A percentile compares a stretch with the other conserved stretches of the same genome.
Evolutionary conservation across 2,797 vertebrate genomes (phyloP).

Genomic region (Rhinophrynus dorsalis): DNA sequence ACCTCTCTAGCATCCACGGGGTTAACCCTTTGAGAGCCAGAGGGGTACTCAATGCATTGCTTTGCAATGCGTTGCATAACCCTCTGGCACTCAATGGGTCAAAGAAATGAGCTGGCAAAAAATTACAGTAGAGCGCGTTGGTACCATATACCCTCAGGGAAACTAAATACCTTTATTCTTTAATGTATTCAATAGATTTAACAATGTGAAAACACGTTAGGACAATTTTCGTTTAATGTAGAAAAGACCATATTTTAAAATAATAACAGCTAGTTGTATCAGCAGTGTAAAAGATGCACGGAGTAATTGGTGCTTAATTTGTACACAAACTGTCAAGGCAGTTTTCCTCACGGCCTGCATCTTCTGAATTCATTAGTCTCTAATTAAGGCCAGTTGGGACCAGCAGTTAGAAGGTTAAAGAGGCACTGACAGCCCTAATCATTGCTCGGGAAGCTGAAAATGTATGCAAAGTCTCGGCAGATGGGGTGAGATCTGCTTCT

Average conservation of each 20-base stretch:
- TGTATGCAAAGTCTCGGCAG: slow-evolving; percentile 91
- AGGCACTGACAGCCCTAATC: slow-evolving; percentile 99
- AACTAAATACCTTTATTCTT: slow-evolving; percentile 71
- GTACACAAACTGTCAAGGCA: slow-evolving; percentile 92
- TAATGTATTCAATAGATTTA: too few relatives aligned
- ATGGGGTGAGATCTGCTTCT: slow-evolving; percentile 88
- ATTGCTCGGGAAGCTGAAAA: slow-evolving; percentile 98
- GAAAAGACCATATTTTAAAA: slow-evolving; percentile 81
- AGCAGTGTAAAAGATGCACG: slow-evolving; percentile 81
- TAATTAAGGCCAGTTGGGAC: slow-evolving; percentile 99
- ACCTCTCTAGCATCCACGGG: too few relatives aligned
- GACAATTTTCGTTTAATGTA: slow-evolving; percentile 75
- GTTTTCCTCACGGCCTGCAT: slow-evolving; percentile 90
- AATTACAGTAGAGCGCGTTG: too few relatives aligned
- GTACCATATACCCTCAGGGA: slow-evolving; percentile 65
- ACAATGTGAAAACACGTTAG: slow-evolving; percentile 75
- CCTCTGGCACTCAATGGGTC: too few relatives aligned
- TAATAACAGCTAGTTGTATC: slow-evolving; percentile 82
- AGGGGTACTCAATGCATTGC: too few relatives aligned
- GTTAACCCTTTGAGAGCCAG: too few relatives aligned
- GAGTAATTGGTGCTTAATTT: slow-evolving; percentile 92
- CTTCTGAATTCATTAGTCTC: slow-evolving; percentile 99
- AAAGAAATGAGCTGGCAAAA: too few relatives aligned
- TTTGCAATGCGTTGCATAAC: too few relatives aligned
- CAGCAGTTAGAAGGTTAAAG: slow-evolving; percentile 99